These are phyloP conservation scores for Enteromius trimaculatus DNA, from an alignment of 2,797 vertebrate genomes.

Conservation along the genomic window DNA sequence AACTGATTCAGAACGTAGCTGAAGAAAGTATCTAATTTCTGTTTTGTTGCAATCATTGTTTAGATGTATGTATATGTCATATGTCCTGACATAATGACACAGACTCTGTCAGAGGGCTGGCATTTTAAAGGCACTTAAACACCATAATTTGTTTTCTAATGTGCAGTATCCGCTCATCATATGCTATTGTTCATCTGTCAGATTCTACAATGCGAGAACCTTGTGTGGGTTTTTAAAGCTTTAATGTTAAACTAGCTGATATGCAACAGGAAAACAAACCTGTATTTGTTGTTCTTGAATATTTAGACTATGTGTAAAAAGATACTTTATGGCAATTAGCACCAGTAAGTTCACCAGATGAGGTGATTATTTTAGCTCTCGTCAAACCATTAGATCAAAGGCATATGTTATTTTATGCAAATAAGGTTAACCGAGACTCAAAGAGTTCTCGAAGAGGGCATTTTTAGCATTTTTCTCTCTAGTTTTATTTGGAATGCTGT, in stretches of 20 bases:
- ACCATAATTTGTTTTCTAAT: constrained; percentile 12
- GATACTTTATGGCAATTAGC: neutral
- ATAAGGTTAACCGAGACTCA: neutral
- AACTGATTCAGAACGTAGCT: neutral
- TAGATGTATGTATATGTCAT: neutral
- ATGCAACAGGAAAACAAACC: neutral
- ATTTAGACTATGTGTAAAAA: neutral
- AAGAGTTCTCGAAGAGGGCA: too few relatives aligned
- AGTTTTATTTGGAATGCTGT: neutral
- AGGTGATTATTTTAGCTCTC: neutral
- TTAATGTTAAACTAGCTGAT: neutral
- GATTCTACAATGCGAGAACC: neutral
- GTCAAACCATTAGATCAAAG: constrained; percentile 11
- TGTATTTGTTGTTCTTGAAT: neutral
- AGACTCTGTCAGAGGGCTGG: neutral
- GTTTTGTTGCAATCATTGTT: constrained; percentile 26
- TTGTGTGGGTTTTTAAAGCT: neutral
- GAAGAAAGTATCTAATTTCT: neutral
- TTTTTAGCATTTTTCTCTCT: neutral
- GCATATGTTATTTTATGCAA: neutral
- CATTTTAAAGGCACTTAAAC: constrained; percentile 30
- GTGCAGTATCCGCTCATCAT: neutral
- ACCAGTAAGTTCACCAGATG: neutral
- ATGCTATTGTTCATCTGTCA: constrained; percentile 21
- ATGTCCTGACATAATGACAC: constrained; percentile 14